Percentiles rank a stretch among this genome's conserved stretches.
These are phyloP conservation scores for Eilema depressum DNA, from an alignment of 2,888 invertebrate species.

Conservation along the genomic window DNA sequence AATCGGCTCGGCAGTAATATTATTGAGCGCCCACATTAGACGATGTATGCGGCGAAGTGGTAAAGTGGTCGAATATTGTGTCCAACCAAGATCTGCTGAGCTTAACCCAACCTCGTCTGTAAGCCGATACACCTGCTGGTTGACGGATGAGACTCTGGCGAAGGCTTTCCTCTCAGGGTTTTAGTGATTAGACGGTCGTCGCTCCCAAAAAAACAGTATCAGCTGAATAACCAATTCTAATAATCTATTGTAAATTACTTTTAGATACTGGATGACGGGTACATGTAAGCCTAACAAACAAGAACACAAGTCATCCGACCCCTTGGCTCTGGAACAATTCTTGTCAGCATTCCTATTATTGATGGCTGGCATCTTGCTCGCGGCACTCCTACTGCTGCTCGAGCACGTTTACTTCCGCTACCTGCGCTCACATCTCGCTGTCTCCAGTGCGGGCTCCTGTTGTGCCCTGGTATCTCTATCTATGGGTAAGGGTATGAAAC, in stretches of 20 bases:
- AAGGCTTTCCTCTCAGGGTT: too few species aligned
- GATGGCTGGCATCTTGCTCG: conserved; percentile 97
- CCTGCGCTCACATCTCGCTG: conserved; percentile 94
- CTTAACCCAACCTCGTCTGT: too few species aligned
- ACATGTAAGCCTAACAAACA: conserved; percentile 97
- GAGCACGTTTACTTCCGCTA: conserved; percentile 99
- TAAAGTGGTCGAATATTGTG: too few species aligned
- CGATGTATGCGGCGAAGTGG: too few species aligned
- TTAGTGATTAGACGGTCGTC: too few species aligned
- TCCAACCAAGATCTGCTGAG: too few species aligned
- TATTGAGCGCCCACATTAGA: too few species aligned
- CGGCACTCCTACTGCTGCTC: conserved; percentile 93
- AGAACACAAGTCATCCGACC: conserved; percentile 96
- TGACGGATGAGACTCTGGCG: too few species aligned
- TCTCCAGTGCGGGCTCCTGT: conserved; percentile 96
- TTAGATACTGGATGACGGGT: conserved; percentile 98
- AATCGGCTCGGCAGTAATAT: too few species aligned
- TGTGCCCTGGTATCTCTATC: conserved; percentile 97
- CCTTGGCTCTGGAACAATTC: conserved; percentile 97
- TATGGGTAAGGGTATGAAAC: conserved; percentile 92
- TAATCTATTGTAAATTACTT: background rate
- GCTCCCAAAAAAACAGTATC: too few species aligned
- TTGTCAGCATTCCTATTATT: conserved; percentile 98
- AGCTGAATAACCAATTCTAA: background rate
- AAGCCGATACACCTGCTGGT: too few species aligned